Conservation (phyloP, 2,888 invertebrate species). For the Pollenia labialis region DNA sequence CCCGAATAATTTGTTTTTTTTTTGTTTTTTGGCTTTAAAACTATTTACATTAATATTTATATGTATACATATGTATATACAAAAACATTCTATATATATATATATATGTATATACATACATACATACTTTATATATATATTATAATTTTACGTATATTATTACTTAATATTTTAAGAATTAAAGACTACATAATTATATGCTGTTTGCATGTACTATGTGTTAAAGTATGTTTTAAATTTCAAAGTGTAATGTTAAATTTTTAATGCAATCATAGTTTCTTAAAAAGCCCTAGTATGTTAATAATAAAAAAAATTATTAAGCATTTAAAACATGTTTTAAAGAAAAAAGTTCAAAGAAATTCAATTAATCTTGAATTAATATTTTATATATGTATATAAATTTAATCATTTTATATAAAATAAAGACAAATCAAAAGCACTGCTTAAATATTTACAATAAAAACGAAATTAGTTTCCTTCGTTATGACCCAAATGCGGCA, state of each 20-base stretch:
- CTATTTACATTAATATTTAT: too few species aligned
- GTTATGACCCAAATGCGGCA: constrained; percentile 55
- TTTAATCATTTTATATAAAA: constrained; percentile 27
- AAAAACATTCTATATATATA: too few species aligned
- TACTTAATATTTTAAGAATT: constrained; percentile 7
- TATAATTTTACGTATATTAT: background rate
- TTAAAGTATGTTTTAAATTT: constrained; percentile 42
- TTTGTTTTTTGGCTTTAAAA: too few species aligned
- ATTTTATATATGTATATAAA: constrained; percentile 16
- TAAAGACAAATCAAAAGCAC: constrained; percentile 15
- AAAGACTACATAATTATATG: constrained; percentile 39
- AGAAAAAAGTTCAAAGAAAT: constrained; percentile 18
- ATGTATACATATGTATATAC: too few species aligned
- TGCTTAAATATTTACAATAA: constrained; percentile 67
- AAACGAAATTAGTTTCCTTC: constrained; percentile 14
- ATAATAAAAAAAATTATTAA: constrained; percentile 31
- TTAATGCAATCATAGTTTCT: constrained; percentile 55
- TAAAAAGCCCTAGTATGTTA: constrained; percentile 59
- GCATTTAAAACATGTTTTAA: constrained; percentile 26
- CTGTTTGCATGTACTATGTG: constrained; percentile 1
- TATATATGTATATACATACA: too few species aligned
- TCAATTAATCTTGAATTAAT: constrained; percentile 39
- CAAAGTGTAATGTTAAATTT: constrained; percentile 33
- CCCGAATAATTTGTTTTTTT: too few species aligned
- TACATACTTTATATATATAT: background rate